Percentiles rank a stretch among this genome's conserved stretches.
Evolutionary conservation across 2,888 invertebrate species (phyloP).

Genomic region (Argynnis bischoffii): DNA sequence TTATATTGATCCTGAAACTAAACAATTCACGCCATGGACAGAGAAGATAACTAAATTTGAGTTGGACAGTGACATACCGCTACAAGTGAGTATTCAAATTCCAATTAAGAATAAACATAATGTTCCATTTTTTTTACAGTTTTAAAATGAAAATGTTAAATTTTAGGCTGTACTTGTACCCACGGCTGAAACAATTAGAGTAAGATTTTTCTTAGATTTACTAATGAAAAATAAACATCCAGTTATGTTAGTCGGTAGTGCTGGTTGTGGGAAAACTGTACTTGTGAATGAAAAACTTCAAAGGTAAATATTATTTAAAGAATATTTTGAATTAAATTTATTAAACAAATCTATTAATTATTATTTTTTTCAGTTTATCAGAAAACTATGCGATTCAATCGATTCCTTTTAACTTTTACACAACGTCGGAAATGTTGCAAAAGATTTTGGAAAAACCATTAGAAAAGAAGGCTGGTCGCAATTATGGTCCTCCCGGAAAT

Average conservation of each 20-base stretch:
- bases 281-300: slow-evolving; percentile 87
- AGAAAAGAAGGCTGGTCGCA: slow-evolving; percentile 97
- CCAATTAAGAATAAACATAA: slow-evolving; percentile 3
- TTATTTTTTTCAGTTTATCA: slow-evolving; percentile 79
- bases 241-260: slow-evolving; percentile 96
- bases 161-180: slow-evolving; percentile 93
- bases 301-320: slow-evolving; percentile 57
- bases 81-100: slow-evolving; percentile 84
- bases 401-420: slow-evolving; percentile 98
- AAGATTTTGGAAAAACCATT: slow-evolving; percentile 96
- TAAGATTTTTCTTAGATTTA: slow-evolving; percentile 94
- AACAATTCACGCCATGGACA: slow-evolving; percentile 94
- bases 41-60: slow-evolving; percentile 95
- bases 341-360: background rate
- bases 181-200: slow-evolving; percentile 95
- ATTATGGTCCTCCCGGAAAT: slow-evolving; percentile 97
- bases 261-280: slow-evolving; percentile 97
- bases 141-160: slow-evolving; percentile 26
- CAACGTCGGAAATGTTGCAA: slow-evolving; percentile 96
- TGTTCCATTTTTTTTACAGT: slow-evolving; percentile 2
- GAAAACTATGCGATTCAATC: slow-evolving; percentile 95
- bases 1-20: slow-evolving; percentile 94
- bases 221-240: slow-evolving; percentile 94
- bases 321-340: background rate
- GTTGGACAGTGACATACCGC: slow-evolving; percentile 93